Base-by-base conservation (phyloP, 2,113 vertebrate species). In the Brachionichthys hirsutus region DNA sequence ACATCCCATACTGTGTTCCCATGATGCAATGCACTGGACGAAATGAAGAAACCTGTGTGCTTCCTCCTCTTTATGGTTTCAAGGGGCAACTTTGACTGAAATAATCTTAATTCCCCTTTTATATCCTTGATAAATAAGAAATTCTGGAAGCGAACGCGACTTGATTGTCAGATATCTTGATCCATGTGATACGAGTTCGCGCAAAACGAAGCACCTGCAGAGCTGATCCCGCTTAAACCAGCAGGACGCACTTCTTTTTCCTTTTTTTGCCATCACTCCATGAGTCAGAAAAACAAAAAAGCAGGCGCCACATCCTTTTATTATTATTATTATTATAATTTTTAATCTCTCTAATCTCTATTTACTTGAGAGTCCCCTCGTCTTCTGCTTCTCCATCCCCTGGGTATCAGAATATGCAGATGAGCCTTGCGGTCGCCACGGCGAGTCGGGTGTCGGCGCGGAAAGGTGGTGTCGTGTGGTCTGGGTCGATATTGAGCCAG, bases 361-460 rank as follows among this genome's bases (percentile, higher is more conserved):
- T 22, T 66, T 76, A 57, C 36, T 45, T 56, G 36, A 38, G 36
- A 3, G 30, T 22, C 12, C n/a, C 16, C 18, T 42, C 22, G 12
- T 14, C 2, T 45, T 67, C 56, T 57, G 67, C 22, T 64, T 72
- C 62, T 40, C 35, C 24, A 53, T 83, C 73, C 67, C 69, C 75
- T 53, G 68, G 73, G 76, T 61, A 50, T 90, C 88, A 87, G 80
- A 81, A 86, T 77, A 86, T 87, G 88, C 91, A 92, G 92, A 92
- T 91, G 84, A 88, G 72, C 79, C 63, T 9, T 55, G 62, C 75
- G 76, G 86, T 56, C 83, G 88, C 89, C 85, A 78, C 65, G 68
- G 80, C 78, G 87, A 86, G 80, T 87, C 80, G 69, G 83, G 72
- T 91, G 84, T 90, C 85, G 85, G 85, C 75, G 62, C 73, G 76